Conservation (phyloP, 2,888 invertebrate species). For the Pristionchus mayeri region DNA sequence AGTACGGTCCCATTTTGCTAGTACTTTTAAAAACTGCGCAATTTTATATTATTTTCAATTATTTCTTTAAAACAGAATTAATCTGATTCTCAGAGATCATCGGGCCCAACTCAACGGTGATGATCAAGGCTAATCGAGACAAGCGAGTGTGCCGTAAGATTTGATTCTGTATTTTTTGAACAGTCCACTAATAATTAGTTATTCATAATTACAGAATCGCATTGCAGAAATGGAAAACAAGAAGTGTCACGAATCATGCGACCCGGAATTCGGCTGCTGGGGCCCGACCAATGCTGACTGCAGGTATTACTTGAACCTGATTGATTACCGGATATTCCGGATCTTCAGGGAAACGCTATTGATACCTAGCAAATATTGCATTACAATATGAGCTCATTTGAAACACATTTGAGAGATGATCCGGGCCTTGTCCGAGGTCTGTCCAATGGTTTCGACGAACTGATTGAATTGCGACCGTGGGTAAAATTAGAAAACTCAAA, state of each 20-base stretch:
- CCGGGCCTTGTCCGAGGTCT: background rate
- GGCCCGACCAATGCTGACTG: slow-evolving; percentile 27
- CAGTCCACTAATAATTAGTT: background rate
- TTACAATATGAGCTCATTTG: too few species aligned
- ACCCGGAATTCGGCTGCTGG: slow-evolving; percentile 41
- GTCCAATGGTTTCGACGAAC: slow-evolving; percentile 30
- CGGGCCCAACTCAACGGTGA: background rate
- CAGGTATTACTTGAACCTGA: background rate
- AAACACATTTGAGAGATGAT: background rate
- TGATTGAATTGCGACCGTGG: background rate
- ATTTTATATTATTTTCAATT: too few species aligned
- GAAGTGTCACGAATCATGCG: slow-evolving; percentile 7
- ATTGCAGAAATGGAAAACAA: background rate
- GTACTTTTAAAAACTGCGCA: too few species aligned
- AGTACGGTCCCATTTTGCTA: too few species aligned
- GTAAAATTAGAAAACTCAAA: background rate
- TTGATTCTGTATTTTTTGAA: background rate
- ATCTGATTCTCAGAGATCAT: background rate
- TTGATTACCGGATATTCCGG: too few species aligned
- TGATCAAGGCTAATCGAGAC: background rate
- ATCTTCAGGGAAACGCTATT: too few species aligned
- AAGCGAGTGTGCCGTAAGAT: background rate
- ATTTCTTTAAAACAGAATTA: background rate
- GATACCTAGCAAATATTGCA: too few species aligned
- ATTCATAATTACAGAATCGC: too few species aligned